Evolutionary conservation across 2,113 vertebrate species (phyloP).

Genomic region (Nothobranchius furzeri): DNA sequence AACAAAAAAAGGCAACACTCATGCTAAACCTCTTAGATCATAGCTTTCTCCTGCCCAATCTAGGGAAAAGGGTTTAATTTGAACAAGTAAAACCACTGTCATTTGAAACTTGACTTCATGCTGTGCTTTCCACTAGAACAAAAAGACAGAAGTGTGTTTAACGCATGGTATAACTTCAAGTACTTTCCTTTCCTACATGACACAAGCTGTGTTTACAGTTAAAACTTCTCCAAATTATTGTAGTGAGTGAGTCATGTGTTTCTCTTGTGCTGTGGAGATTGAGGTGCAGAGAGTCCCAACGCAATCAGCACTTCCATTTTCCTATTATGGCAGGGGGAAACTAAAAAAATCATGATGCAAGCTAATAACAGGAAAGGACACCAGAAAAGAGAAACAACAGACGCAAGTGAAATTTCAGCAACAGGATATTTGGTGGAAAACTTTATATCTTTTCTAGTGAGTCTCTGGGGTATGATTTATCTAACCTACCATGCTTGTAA

Average conservation of each 20-base stretch:
- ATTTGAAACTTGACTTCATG: neutral
- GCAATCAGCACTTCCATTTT: slow-evolving; percentile 5
- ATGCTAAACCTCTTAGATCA: too few species aligned
- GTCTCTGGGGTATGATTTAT: too few species aligned
- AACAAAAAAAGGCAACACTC: too few species aligned
- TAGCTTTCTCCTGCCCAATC: too few species aligned
- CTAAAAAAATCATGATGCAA: slow-evolving; percentile 8
- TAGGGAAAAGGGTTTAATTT: too few species aligned
- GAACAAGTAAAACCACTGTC: neutral
- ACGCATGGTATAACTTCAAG: neutral
- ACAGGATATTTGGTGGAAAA: slow-evolving; percentile 7
- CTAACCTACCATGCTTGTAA: too few species aligned
- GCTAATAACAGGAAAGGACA: slow-evolving; percentile 33
- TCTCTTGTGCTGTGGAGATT: neutral
- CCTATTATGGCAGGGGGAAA: slow-evolving; percentile 2
- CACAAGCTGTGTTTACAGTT: neutral
- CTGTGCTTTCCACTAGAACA: neutral
- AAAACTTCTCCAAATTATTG: neutral
- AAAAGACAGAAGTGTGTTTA: neutral
- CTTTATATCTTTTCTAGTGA: too few species aligned
- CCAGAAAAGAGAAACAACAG: slow-evolving; percentile 25
- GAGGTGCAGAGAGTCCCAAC: neutral
- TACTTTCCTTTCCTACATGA: slow-evolving; percentile 8
- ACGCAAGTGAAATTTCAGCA: slow-evolving; percentile 1
- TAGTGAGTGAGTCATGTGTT: neutral